Evolutionary conservation across 2,888 invertebrate species (phyloP).

Genomic region (Drosophila leonis): DNA sequence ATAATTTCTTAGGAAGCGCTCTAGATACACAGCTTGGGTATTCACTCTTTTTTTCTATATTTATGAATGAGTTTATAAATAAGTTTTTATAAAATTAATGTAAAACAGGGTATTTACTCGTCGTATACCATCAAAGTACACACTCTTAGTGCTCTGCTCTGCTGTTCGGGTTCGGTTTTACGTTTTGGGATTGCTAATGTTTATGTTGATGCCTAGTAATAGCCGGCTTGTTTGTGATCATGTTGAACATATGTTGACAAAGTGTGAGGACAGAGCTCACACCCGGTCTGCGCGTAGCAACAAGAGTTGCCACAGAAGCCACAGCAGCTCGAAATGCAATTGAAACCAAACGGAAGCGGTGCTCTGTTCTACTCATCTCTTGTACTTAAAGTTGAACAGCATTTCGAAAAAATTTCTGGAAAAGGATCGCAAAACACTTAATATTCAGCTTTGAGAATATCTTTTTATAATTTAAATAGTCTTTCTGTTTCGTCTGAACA

Average conservation of each 20-base stretch:
- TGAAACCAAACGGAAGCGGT: slow-evolving; percentile 74
- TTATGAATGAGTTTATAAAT: not conserved
- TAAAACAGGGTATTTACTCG: slow-evolving; percentile 1
- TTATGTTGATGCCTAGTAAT: slow-evolving; percentile 64
- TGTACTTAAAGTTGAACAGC: slow-evolving; percentile 12
- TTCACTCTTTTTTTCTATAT: not conserved
- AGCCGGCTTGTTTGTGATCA: slow-evolving; percentile 64
- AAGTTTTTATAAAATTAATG: too few species aligned
- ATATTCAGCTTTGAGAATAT: not conserved
- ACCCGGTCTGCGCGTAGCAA: slow-evolving; percentile 29
- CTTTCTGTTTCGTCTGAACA: not conserved
- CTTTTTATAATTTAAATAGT: not conserved
- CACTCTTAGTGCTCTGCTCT: not conserved
- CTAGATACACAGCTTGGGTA: too few species aligned
- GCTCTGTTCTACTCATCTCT: slow-evolving; percentile 1
- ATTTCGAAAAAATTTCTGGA: slow-evolving; percentile 10
- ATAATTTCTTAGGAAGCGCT: not conserved
- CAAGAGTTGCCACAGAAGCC: slow-evolving; percentile 28
- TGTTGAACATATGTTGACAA: slow-evolving; percentile 78
- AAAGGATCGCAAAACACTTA: not conserved
- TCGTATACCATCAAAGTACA: not conserved
- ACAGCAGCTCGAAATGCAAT: slow-evolving; percentile 53
- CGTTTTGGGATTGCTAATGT: slow-evolving; percentile 32
- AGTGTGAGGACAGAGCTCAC: slow-evolving; percentile 46
- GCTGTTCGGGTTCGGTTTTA: not conserved